A percentile compares a stretch with the other conserved stretches of the same genome.
phyloP scores from a whole-genome alignment of 1,140 invertebrate genomes.

The Schmidtea mediterranea region DNA sequence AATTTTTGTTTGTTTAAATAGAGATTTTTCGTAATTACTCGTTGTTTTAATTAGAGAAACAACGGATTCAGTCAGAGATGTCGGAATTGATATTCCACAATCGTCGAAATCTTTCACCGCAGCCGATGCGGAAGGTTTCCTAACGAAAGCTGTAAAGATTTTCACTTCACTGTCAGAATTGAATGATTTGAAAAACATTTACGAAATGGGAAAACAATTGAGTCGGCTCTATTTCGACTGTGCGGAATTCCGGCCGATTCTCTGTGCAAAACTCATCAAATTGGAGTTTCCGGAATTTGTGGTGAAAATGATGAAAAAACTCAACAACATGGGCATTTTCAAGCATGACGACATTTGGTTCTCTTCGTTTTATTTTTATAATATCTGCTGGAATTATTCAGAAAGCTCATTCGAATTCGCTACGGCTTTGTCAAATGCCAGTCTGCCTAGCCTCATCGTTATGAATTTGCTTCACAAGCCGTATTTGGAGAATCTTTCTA shows the following conservation, averaged over 20 bases:
- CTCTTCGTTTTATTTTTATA: slow-evolving; percentile 18
- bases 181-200: not conserved
- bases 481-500: slow-evolving; percentile 16
- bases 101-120: not conserved
- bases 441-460: slow-evolving; percentile 14
- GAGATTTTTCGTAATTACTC: too few species aligned
- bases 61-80: too few species aligned
- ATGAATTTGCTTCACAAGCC: slow-evolving; percentile 18
- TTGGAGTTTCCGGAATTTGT: slow-evolving; percentile 12
- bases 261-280: not conserved
- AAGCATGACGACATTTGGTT: slow-evolving; percentile 23
- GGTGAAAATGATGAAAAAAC: slow-evolving; percentile 16
- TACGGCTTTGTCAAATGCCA: slow-evolving; percentile 15
- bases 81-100: too few species aligned
- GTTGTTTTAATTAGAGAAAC: too few species aligned
- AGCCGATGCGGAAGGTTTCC: not conserved
- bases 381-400: slow-evolving; percentile 19
- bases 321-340: slow-evolving; percentile 20
- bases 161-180: not conserved
- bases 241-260: not conserved
- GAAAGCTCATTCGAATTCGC: slow-evolving; percentile 16
- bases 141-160: not conserved
- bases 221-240: not conserved
- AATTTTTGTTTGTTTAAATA: too few species aligned
- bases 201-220: slow-evolving; percentile 1